Percentiles rank a stretch among this genome's conserved stretches.
phyloP scores from a whole-genome alignment of 2,797 vertebrate species.

The Buceros bicornis region DNA sequence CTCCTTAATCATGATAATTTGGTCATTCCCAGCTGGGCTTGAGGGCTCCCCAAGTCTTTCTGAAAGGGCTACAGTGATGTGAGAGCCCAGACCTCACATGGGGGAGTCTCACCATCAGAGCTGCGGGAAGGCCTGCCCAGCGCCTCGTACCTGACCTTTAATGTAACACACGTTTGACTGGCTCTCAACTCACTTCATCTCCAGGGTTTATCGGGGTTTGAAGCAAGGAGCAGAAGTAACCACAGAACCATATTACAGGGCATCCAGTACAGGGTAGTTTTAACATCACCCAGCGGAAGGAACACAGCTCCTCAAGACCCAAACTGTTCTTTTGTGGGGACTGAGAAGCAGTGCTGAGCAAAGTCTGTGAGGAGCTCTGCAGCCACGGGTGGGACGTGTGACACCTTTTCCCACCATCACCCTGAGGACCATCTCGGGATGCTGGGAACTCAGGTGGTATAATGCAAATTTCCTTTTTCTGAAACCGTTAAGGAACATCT shows the following conservation, averaged over 20 bases:
- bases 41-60: neutral
- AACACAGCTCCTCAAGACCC: neutral
- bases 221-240: neutral
- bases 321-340: no score
- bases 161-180: neutral
- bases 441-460: neutral
- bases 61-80: neutral
- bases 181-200: neutral
- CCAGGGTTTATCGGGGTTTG: neutral
- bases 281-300: neutral
- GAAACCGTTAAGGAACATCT: neutral
- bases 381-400: neutral
- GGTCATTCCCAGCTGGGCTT: neutral
- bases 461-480: neutral
- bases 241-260: neutral
- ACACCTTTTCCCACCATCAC: neutral
- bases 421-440: neutral
- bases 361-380: neutral
- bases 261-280: neutral
- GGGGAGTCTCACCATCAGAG: neutral
- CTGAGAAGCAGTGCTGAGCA: neutral
- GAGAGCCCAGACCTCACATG: neutral
- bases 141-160: neutral
- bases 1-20: neutral
- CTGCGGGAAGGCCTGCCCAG: neutral